Conservation (phyloP, 2,113 vertebrate species). For the Triplophysa dalaica region DNA sequence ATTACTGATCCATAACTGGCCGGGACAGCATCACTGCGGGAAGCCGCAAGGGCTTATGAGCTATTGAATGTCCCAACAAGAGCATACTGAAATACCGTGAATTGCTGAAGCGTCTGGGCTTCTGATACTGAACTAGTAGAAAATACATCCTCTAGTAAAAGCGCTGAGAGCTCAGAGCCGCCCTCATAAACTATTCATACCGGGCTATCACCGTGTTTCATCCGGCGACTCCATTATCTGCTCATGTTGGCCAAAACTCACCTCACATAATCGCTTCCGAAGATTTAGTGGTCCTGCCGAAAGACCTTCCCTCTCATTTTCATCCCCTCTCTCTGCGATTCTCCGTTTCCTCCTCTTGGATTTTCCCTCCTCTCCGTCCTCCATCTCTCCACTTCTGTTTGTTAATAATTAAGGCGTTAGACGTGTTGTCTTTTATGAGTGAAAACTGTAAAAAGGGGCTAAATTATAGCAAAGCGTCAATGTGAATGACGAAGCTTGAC, state of each 20-base stretch:
- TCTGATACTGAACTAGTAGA: constrained; percentile 24
- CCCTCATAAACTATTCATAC: constrained; percentile 52
- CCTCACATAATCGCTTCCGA: constrained; percentile 16
- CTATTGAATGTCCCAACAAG: constrained; percentile 47
- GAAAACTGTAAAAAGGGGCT: constrained; percentile 59
- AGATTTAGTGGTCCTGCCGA: constrained; percentile 47
- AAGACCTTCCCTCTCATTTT: constrained; percentile 39
- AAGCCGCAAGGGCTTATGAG: constrained; percentile 31
- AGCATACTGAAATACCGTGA: constrained; percentile 57
- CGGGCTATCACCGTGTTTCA: constrained; percentile 10
- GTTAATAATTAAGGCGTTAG: constrained; percentile 70
- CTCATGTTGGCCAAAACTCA: constrained; percentile 18
- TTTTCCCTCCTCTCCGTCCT: constrained; percentile 55
- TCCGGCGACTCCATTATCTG: constrained; percentile 35
- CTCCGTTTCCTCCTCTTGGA: constrained; percentile 23
- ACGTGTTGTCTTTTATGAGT: constrained; percentile 59
- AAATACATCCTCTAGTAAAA: constrained; percentile 50
- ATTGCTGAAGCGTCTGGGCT: constrained; percentile 56
- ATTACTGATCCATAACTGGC: constrained; percentile 13
- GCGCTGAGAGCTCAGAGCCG: constrained; percentile 31
- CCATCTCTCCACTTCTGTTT: constrained; percentile 60
- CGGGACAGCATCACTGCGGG: not conserved
- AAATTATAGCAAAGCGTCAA: constrained; percentile 73
- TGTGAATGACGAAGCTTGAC: constrained; percentile 48
- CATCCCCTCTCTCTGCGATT: constrained; percentile 51